phyloP scores from a whole-genome alignment of 1,140 invertebrate species.

The Microvelia longipes region DNA sequence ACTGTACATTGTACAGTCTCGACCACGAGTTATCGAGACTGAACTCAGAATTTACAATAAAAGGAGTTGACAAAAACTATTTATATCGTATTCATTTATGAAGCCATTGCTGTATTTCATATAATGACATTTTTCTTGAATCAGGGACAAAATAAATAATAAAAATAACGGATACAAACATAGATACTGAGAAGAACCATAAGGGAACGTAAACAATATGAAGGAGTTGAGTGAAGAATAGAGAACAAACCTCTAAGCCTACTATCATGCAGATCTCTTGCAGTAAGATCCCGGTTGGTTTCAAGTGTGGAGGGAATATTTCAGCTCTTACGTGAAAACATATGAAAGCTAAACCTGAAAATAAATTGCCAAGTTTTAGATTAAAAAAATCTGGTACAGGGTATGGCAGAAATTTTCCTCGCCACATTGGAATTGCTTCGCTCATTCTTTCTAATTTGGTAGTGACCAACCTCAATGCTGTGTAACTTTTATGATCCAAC shows the following conservation, averaged over 20 bases:
- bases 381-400: no score
- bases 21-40: no score
- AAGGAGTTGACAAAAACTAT: no score
- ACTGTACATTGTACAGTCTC: no score
- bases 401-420: no score
- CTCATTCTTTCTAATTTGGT: no score
- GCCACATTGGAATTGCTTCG: no score
- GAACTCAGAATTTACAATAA: no score
- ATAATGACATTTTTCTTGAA: not conserved
- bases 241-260: not conserved
- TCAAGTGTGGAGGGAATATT: not conserved
- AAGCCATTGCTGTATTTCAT: not conserved
- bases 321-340: not conserved
- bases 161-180: not conserved
- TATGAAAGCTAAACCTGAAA: not conserved
- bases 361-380: no score
- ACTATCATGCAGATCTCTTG: not conserved
- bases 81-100: not conserved
- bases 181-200: not conserved
- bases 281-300: not conserved
- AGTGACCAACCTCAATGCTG: no score
- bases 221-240: not conserved
- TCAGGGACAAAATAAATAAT: not conserved
- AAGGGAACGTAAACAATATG: not conserved
- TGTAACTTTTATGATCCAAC: no score